A percentile compares a stretch with the other conserved stretches of the same genome.
Evolutionary conservation across 2,113 vertebrate genomes (phyloP).

Genomic region (Petrocephalus zakoni): DNA sequence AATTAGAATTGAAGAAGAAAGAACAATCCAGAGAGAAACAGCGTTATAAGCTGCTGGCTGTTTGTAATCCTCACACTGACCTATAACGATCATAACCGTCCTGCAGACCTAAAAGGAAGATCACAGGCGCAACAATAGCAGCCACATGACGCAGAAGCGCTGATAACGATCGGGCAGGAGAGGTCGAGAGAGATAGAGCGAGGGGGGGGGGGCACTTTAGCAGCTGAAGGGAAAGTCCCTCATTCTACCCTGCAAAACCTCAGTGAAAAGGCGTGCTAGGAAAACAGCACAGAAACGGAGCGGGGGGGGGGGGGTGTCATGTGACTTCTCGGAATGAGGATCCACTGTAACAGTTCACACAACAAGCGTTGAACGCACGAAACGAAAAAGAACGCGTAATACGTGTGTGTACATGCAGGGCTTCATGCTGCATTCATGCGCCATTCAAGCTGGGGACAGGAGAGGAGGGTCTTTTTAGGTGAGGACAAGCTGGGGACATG

Average conservation of each 20-base stretch:
- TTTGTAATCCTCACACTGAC: background rate
- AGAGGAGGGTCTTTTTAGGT: no score
- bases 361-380: conserved; percentile 23
- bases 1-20: background rate
- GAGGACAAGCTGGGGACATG: no score
- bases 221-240: conserved; percentile 61
- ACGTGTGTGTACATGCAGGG: background rate
- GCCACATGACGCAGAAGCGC: background rate
- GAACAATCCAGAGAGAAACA: background rate
- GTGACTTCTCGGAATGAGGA: conserved; percentile 69
- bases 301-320: conserved; percentile 47
- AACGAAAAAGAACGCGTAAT: background rate
- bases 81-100: background rate
- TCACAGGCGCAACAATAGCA: background rate
- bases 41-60: no score
- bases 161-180: conserved; percentile 3
- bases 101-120: background rate
- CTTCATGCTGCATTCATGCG: no score
- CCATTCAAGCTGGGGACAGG: background rate
- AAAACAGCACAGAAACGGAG: conserved; percentile 51
- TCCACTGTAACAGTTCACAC: conserved; percentile 39
- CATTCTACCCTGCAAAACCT: conserved; percentile 59
- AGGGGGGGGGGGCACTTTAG: conserved; percentile 32
- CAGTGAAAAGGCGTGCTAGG: conserved; percentile 60
- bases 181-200: conserved; percentile 21